Conservation (phyloP, 2,797 vertebrate genomes). For the Gobionotothen gibberifrons region DNA sequence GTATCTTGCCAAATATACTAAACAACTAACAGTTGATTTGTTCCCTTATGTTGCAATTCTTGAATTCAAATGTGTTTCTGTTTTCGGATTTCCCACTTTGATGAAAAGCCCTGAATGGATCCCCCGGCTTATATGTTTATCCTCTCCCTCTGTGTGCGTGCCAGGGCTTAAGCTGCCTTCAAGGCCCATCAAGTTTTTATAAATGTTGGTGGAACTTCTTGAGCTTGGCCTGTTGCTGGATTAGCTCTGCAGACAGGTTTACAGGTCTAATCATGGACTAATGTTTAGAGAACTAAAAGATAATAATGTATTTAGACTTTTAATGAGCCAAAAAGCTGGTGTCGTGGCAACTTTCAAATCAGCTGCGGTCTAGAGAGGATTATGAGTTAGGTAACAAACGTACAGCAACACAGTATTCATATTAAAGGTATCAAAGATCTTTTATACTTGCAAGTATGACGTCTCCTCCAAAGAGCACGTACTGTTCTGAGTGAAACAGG, state of each 20-base stretch:
- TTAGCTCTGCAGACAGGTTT: slow-evolving; percentile 21
- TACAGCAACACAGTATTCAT: no score
- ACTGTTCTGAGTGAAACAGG: no score
- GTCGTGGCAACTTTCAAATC: no score
- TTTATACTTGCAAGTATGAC: no score
- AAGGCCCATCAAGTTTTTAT: slow-evolving; percentile 29
- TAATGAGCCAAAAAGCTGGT: slow-evolving; percentile 3
- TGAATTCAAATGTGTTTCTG: slow-evolving; percentile 24
- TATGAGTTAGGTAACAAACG: no score
- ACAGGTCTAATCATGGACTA: slow-evolving; percentile 1
- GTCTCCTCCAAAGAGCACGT: no score
- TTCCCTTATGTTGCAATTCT: neutral
- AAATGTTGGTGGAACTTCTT: slow-evolving; percentile 19
- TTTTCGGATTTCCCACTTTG: slow-evolving; percentile 34
- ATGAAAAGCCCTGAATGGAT: slow-evolving; percentile 40
- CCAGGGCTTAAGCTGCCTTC: slow-evolving; percentile 28
- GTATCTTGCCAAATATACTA: neutral
- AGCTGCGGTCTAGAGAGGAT: no score
- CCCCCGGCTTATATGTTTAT: slow-evolving; percentile 29
- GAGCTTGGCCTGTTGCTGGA: slow-evolving; percentile 28
- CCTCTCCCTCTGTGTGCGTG: slow-evolving; percentile 8
- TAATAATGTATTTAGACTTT: slow-evolving; percentile 9
- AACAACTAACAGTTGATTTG: neutral
- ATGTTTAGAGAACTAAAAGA: slow-evolving; percentile 24
- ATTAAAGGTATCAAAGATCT: no score